Percentiles rank a stretch among this genome's conserved stretches.
Conservation (phyloP, 2,113 vertebrate species). For the Anhinga anhinga region DNA sequence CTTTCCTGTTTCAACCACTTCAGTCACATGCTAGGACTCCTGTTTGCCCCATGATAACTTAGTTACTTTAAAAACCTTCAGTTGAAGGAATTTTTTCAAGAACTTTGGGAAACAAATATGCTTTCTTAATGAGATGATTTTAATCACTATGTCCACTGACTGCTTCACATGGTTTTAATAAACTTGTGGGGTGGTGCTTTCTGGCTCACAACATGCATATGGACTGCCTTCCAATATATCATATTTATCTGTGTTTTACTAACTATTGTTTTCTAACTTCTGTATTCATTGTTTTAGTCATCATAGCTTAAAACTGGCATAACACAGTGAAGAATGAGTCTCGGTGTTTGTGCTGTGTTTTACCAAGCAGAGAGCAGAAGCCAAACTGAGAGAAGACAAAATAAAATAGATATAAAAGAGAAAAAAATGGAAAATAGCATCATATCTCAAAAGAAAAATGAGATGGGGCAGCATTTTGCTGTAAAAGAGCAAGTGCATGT, state of each 20-base stretch:
- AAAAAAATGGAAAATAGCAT: not conserved
- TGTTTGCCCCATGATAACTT: not conserved
- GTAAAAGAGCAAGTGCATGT: not conserved
- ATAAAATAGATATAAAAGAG: not conserved
- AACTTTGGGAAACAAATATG: not conserved
- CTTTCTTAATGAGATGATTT: not conserved
- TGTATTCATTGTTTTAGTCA: not conserved
- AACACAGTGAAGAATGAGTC: not conserved
- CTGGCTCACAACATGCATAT: not conserved
- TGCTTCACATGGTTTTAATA: not conserved
- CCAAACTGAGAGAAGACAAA: not conserved
- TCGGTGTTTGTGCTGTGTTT: not conserved
- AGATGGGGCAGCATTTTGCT: not conserved
- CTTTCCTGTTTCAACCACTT: not conserved
- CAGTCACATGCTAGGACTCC: not conserved
- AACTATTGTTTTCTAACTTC: not conserved
- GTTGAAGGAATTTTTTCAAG: not conserved
- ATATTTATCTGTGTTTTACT: not conserved
- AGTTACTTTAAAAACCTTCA: not conserved
- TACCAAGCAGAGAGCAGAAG: not conserved
- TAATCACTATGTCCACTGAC: not conserved
- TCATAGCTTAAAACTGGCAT: not conserved
- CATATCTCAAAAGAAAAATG: not conserved
- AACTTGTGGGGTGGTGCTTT: not conserved
- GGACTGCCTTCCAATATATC: not conserved